Evolutionary conservation across 2,888 invertebrate genomes (phyloP).

Genomic region (Hoplodrina blanda): DNA sequence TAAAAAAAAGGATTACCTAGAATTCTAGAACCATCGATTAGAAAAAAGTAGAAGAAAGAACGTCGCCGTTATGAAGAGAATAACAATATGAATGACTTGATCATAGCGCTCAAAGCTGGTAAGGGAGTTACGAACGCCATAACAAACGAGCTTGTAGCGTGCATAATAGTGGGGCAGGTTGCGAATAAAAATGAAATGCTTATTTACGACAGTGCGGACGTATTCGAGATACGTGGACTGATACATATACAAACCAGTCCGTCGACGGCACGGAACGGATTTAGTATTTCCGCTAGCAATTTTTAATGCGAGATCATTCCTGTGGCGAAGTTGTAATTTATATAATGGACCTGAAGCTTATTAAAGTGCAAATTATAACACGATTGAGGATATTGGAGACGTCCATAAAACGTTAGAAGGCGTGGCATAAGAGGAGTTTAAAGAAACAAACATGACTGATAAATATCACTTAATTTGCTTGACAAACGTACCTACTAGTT

Average conservation of each 20-base stretch:
- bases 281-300: conserved; percentile 66
- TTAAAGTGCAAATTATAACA: conserved; percentile 30
- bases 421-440: background rate
- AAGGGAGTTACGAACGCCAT: conserved; percentile 18
- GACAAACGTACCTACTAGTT: background rate
- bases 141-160: conserved; percentile 19
- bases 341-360: conserved; percentile 32
- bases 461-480: background rate
- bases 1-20: no score
- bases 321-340: conserved; percentile 44
- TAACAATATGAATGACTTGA: conserved; percentile 33
- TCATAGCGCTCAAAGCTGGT: background rate
- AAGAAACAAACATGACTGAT: conserved; percentile 1
- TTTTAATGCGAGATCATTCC: conserved; percentile 44
- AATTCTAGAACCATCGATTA: no score
- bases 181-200: conserved; percentile 63
- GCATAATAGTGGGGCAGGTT: conserved; percentile 32
- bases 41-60: background rate
- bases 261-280: conserved; percentile 71
- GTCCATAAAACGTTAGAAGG: conserved; percentile 1
- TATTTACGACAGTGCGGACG: conserved; percentile 67
- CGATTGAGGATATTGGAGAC: conserved; percentile 28
- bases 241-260: conserved; percentile 68
- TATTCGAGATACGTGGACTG: conserved; percentile 70
- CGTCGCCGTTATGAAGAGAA: conserved; percentile 16